Conservation (phyloP, 1,140 invertebrate species). For the Drosophila littoralis region DNA sequence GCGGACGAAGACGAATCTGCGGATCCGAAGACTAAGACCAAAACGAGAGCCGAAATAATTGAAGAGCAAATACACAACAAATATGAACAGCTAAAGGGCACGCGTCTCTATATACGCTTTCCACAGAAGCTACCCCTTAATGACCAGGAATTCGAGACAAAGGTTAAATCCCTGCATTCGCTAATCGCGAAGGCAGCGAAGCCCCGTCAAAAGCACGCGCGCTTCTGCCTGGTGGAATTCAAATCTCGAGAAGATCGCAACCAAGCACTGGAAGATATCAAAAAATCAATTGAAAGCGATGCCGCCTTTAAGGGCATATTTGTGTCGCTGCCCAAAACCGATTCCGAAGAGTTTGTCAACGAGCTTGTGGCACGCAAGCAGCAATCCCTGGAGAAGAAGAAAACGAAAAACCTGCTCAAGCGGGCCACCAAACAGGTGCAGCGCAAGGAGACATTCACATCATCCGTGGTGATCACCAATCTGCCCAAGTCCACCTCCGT, state of each 20-base stretch:
- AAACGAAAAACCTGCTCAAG: slow-evolving; percentile 61
- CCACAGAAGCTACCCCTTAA: slow-evolving; percentile 69
- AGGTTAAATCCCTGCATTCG: slow-evolving; percentile 56
- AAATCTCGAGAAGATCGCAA: slow-evolving; percentile 62
- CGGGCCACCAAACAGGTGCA: slow-evolving; percentile 57
- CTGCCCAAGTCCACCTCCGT: slow-evolving; percentile 65
- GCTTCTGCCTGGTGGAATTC: slow-evolving; percentile 77
- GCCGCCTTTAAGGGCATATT: slow-evolving; percentile 47
- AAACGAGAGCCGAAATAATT: slow-evolving; percentile 51
- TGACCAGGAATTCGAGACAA: slow-evolving; percentile 58
- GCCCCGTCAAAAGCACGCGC: slow-evolving; percentile 75
- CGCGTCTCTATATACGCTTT: slow-evolving; percentile 71
- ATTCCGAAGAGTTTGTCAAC: slow-evolving; percentile 69
- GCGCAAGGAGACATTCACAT: slow-evolving; percentile 63
- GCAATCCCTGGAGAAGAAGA: slow-evolving; percentile 66
- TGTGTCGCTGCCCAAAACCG: slow-evolving; percentile 71
- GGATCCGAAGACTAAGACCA: not conserved
- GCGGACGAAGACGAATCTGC: slow-evolving; percentile 19
- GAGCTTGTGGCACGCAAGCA: slow-evolving; percentile 70
- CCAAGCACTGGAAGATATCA: slow-evolving; percentile 52
- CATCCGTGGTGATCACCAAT: slow-evolving; percentile 72
- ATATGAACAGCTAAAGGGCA: slow-evolving; percentile 69
- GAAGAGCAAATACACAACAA: slow-evolving; percentile 63
- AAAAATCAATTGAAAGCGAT: slow-evolving; percentile 45
- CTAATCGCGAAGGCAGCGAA: slow-evolving; percentile 63